Conservation (phyloP, 2,888 invertebrate genomes). For the Entomobrya proxima region DNA sequence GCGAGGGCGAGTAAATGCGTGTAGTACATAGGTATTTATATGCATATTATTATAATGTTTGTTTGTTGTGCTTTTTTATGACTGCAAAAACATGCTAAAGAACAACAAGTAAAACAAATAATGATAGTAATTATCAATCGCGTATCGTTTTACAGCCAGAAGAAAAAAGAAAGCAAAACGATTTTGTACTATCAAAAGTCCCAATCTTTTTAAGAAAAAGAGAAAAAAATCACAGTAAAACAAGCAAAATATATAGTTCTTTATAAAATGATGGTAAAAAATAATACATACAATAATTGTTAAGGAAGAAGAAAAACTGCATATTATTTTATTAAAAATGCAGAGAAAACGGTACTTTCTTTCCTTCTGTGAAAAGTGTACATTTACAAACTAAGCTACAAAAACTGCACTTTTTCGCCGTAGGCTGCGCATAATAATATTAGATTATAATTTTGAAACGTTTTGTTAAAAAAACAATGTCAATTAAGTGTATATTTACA, state of each 20-base stretch:
- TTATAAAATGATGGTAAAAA: background rate
- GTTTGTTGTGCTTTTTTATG: background rate
- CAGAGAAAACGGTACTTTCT: slow-evolving; percentile 59
- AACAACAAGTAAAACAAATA: slow-evolving; percentile 11
- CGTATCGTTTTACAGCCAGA: background rate
- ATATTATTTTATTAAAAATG: slow-evolving; percentile 32
- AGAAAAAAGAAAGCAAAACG: slow-evolving; percentile 23
- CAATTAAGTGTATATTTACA: slow-evolving; percentile 22
- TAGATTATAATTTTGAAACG: background rate
- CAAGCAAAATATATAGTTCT: background rate
- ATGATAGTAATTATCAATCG: background rate
- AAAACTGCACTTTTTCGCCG: background rate
- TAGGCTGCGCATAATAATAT: background rate
- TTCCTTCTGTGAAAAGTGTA: slow-evolving; percentile 59
- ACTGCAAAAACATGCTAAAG: slow-evolving; percentile 17
- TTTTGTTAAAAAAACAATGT: background rate
- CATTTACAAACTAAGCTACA: slow-evolving; percentile 42
- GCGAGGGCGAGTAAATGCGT: background rate
- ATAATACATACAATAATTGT: background rate
- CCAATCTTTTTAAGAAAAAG: slow-evolving; percentile 11
- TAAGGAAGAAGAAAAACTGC: background rate
- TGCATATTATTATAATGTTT: background rate
- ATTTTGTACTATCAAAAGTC: slow-evolving; percentile 17
- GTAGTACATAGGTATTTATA: background rate
- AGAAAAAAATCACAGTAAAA: background rate